A percentile compares a stretch with the other conserved stretches of the same genome.
phyloP scores from a whole-genome alignment of 1,140 invertebrate genomes.

The Heliconius melpomene region DNA sequence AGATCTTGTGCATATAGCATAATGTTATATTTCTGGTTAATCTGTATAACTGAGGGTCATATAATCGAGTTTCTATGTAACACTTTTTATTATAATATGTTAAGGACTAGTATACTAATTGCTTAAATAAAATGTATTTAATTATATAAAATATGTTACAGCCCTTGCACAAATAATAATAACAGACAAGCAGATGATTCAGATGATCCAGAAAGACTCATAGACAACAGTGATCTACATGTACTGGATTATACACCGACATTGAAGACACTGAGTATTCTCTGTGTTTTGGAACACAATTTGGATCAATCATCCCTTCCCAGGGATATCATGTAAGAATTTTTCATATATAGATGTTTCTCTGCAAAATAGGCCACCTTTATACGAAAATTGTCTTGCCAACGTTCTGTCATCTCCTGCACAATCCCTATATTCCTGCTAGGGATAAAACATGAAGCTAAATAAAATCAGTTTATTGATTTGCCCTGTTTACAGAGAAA shows the following conservation, averaged over 20 bases:
- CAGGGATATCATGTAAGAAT: conserved; percentile 83
- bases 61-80: no score
- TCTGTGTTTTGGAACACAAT: conserved; percentile 84
- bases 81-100: background rate
- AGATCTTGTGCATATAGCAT: no score
- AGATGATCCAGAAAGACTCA: conserved; percentile 71
- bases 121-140: background rate
- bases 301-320: conserved; percentile 84
- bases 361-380: no score
- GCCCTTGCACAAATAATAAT: conserved; percentile 52
- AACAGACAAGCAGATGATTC: conserved; percentile 44
- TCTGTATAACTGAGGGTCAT: no score
- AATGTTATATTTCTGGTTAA: no score
- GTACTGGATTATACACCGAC: conserved; percentile 88
- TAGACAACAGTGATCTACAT: conserved; percentile 90
- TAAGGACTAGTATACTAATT: background rate
- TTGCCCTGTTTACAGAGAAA: no score
- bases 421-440: no score
- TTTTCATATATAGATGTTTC: background rate
- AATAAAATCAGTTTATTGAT: no score
- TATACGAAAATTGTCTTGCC: background rate
- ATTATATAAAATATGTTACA: conserved; percentile 41
- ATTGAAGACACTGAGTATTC: conserved; percentile 85
- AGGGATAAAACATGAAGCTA: no score
- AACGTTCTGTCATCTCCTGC: no score